These are phyloP conservation scores for Pheosia tremula DNA, from an alignment of 2,888 invertebrate genomes.

Conservation along the genomic window DNA sequence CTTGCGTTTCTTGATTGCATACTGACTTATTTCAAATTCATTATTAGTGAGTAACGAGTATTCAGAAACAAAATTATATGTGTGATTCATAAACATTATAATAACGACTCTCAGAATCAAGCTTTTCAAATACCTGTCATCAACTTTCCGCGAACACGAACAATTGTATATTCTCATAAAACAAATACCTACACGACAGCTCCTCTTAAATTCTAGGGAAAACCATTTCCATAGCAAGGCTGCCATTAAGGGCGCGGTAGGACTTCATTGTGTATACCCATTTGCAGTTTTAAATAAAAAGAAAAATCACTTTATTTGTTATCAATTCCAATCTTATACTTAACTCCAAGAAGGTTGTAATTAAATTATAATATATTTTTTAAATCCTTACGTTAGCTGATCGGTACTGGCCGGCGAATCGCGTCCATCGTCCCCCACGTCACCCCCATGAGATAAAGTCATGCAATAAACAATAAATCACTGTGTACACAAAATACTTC, in stretches of 20 bases:
- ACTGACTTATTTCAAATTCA: too few species aligned
- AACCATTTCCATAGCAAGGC: constrained; percentile 16
- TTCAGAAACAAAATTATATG: neutral
- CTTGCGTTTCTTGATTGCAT: too few species aligned
- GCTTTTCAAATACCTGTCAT: neutral
- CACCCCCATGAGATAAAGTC: constrained; percentile 75
- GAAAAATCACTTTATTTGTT: neutral
- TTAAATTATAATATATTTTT: constrained; percentile 20
- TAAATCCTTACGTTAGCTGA: constrained; percentile 76
- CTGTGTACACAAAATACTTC: constrained; percentile 60
- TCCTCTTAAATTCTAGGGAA: constrained; percentile 8
- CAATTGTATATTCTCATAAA: neutral
- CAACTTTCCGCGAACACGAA: neutral
- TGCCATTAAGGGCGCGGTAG: constrained; percentile 38
- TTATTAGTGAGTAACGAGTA: neutral
- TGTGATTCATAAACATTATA: neutral
- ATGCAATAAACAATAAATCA: constrained; percentile 74
- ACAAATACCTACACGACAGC: neutral
- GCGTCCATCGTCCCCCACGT: constrained; percentile 72
- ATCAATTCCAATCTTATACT: neutral
- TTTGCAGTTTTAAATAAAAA: neutral
- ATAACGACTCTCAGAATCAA: neutral
- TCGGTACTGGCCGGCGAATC: constrained; percentile 80
- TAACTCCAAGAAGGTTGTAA: constrained; percentile 1
- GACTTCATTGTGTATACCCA: constrained; percentile 15